Base-by-base conservation (phyloP, 2,113 vertebrate genomes). In the Cochlearius cochlearius region DNA sequence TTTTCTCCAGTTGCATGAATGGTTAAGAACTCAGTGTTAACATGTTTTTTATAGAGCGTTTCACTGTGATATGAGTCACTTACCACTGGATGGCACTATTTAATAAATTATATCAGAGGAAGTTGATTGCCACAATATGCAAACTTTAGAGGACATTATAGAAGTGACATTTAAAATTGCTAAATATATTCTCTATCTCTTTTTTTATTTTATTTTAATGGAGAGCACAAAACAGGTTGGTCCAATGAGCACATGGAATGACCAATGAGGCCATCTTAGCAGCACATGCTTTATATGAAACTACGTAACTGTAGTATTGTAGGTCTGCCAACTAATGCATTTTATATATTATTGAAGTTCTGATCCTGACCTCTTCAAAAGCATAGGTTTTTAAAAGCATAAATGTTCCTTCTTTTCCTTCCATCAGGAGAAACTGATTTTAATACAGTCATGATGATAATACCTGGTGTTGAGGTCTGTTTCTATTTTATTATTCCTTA, bases 41-140 rank as follows among this genome's bases (percentile, higher is more conserved):
- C 0, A 0, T 29, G 38, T 20, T 8, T 39, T 12, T 78, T 10
- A 12, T 39, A 25, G 9, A 53, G 43, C 3, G 4, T 43, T 50
- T 74, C 29, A 1, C 32, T 97, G 92, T 71, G 88, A 27, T 77
- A 59, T 73, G 84, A 90, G 49, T 50, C 60, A 15, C 7, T 49
- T 59, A 72, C 94, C 98, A 98, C 97, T 96, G 84, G 97, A 97
- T 97, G 98, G 97, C 97, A 97, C 88, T 96, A 94, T 96, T 96
- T 76, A 82, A 94, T 96, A 97, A 96, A 93, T 86, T 89, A 59
- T 96, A 17, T 50, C 16, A 13, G 36, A 53, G 39, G 80, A 67
- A 25, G 20, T 34, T 18, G 74, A 21, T 47, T 58, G 63, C 11
- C 88, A 9, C 67, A 55, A 3, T 4, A 5, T 19, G 50, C 50